Conservation (phyloP, 2,888 invertebrate genomes). For the Chymomyza fuscimana region DNA sequence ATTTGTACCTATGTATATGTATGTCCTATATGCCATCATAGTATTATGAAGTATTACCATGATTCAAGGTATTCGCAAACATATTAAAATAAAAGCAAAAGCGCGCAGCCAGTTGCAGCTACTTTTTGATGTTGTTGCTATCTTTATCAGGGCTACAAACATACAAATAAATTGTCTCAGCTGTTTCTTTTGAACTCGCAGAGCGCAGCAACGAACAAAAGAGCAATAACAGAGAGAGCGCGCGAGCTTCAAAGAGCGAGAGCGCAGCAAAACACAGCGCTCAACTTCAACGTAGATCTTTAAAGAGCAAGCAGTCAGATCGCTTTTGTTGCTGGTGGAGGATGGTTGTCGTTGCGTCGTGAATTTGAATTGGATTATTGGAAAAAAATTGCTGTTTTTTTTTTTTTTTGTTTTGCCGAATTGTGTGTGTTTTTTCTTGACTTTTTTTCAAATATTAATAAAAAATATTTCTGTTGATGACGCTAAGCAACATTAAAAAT, state of each 20-base stretch:
- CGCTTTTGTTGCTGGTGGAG: neutral
- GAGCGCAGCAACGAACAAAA: too few relatives aligned
- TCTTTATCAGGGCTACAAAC: neutral
- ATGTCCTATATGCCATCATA: neutral
- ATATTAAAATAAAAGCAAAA: too few relatives aligned
- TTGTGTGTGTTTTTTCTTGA: neutral
- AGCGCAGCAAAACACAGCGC: too few relatives aligned
- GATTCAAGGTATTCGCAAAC: too few relatives aligned
- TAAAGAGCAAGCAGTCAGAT: neutral
- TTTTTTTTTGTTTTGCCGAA: neutral
- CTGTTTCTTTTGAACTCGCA: too few relatives aligned
- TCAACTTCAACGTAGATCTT: too few relatives aligned
- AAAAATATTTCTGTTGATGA: neutral
- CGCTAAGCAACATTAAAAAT: conserved; percentile 1
- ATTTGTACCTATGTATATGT: neutral
- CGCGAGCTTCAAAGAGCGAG: neutral
- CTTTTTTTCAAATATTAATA: too few relatives aligned
- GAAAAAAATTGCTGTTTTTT: neutral
- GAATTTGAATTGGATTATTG: neutral
- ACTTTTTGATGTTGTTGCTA: neutral
- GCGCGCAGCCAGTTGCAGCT: too few relatives aligned
- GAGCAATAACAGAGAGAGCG: too few relatives aligned
- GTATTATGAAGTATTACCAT: too few relatives aligned
- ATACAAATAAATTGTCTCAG: too few relatives aligned
- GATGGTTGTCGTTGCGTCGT: neutral